phyloP scores from a whole-genome alignment of 2,888 invertebrate genomes.

The Melanostoma mellinum region DNA sequence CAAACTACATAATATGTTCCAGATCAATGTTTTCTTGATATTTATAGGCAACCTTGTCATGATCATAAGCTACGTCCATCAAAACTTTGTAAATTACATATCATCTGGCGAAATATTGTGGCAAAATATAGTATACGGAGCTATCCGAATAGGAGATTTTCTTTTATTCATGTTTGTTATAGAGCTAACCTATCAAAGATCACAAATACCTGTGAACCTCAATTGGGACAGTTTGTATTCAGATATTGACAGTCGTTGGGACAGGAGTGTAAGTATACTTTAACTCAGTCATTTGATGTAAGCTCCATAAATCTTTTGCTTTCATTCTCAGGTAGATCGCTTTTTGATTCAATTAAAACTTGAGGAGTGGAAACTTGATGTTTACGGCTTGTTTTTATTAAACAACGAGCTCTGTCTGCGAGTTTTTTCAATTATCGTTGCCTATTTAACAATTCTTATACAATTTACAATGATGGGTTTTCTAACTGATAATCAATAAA shows the following conservation, averaged over 20 bases:
- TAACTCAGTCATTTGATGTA: no score
- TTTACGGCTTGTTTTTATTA: slow-evolving; percentile 20
- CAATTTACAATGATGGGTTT: slow-evolving; percentile 16
- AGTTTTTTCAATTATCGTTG: slow-evolving; percentile 20
- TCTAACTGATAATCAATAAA: background rate
- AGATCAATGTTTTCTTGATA: background rate
- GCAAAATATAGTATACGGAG: slow-evolving; percentile 11
- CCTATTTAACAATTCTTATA: slow-evolving; percentile 24
- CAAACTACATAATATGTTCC: slow-evolving; percentile 7
- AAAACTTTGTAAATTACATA: slow-evolving; percentile 4
- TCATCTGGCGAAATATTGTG: slow-evolving; percentile 11
- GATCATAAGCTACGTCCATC: slow-evolving; percentile 32
- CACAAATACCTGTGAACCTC: background rate
- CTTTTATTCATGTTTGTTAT: slow-evolving; percentile 13
- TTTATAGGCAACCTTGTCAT: background rate
- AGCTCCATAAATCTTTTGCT: no score
- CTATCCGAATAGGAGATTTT: slow-evolving; percentile 17
- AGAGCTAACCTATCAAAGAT: slow-evolving; percentile 13
- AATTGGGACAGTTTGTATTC: slow-evolving; percentile 10
- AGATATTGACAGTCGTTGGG: slow-evolving; percentile 10
- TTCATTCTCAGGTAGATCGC: slow-evolving; percentile 19
- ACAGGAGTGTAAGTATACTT: slow-evolving; percentile 19
- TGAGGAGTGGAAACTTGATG: slow-evolving; percentile 15
- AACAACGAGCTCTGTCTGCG: slow-evolving; percentile 8
- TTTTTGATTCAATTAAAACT: slow-evolving; percentile 21